Percentiles rank a stretch among this genome's conserved stretches.
phyloP scores from a whole-genome alignment of 2,797 vertebrate genomes.

The Euthynnus affinis region DNA sequence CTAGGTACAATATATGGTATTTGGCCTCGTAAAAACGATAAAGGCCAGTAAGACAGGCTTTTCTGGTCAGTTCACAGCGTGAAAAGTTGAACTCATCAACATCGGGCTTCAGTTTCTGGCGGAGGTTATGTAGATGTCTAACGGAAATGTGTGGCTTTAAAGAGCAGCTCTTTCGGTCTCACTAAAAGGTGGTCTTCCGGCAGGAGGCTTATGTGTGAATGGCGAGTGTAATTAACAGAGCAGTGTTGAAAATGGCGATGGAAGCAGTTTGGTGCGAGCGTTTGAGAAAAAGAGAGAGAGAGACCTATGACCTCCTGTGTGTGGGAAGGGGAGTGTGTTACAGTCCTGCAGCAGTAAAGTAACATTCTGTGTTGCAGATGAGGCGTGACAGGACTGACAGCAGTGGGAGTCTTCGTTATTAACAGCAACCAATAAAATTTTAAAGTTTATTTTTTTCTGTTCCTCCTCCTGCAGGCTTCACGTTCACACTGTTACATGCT shows the following conservation, averaged over 20 bases:
- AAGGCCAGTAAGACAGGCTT: neutral
- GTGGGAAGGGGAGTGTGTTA: conserved; percentile 45
- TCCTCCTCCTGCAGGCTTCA: neutral
- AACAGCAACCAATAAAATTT: conserved; percentile 57
- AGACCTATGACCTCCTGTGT: conserved; percentile 49
- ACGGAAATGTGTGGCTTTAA: conserved; percentile 4
- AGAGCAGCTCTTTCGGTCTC: neutral
- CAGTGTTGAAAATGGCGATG: conserved; percentile 17
- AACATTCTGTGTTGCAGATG: conserved; percentile 73
- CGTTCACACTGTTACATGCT: conserved; percentile 24
- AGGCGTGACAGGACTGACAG: conserved; percentile 73
- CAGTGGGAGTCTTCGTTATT: conserved; percentile 62
- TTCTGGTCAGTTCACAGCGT: conserved; percentile 16
- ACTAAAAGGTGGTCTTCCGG: conserved; percentile 6
- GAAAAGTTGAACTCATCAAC: conserved; percentile 6
- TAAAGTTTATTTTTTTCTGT: conserved; percentile 19
- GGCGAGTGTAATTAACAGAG: neutral
- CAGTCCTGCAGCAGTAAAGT: conserved; percentile 46
- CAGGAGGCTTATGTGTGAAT: conserved; percentile 9
- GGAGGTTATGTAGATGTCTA: neutral
- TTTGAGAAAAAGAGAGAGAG: neutral
- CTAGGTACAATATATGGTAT: no score
- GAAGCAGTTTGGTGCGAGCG: conserved; percentile 18
- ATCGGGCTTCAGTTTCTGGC: conserved; percentile 24
- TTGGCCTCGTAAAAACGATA: neutral